These are phyloP conservation scores for Zaprionus lineosus DNA, from an alignment of 2,888 invertebrate genomes.

Conservation along the genomic window DNA sequence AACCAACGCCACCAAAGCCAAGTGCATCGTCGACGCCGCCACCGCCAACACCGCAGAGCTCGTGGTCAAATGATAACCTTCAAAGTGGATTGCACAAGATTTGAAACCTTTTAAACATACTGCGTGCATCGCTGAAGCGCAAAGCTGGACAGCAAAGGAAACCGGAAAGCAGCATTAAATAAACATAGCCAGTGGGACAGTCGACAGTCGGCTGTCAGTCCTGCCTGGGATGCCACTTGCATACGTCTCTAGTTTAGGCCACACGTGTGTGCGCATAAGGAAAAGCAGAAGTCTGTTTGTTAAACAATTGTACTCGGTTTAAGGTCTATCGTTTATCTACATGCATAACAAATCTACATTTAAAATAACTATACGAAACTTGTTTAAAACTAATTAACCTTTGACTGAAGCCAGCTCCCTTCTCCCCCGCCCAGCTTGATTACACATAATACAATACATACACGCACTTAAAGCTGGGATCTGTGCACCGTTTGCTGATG, in stretches of 20 bases:
- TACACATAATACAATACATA: too few relatives aligned
- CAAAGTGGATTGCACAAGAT: conserved; percentile 74
- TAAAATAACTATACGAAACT: conserved; percentile 44
- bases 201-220: too few relatives aligned
- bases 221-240: conserved; percentile 21
- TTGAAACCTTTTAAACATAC: conserved; percentile 57
- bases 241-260: conserved; percentile 64
- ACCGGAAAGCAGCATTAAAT: conserved; percentile 15
- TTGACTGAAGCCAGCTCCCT: conserved; percentile 58
- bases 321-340: conserved; percentile 77
- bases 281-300: conserved; percentile 73
- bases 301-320: conserved; percentile 78
- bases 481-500: conserved; percentile 40
- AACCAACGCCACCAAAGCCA: conserved; percentile 47
- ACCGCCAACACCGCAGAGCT: conserved; percentile 62
- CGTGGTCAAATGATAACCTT: conserved; percentile 79
- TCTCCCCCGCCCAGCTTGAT: not conserved
- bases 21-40: conserved; percentile 59
- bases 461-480: conserved; percentile 8
- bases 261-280: conserved; percentile 54
- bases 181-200: too few relatives aligned
- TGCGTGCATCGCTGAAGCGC: conserved; percentile 28
- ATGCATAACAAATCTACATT: conserved; percentile 60
- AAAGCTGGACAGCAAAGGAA: conserved; percentile 15
- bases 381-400: conserved; percentile 58